These are phyloP conservation scores for Pavo muticus DNA, from an alignment of 2,113 vertebrate species.

Conservation along the genomic window DNA sequence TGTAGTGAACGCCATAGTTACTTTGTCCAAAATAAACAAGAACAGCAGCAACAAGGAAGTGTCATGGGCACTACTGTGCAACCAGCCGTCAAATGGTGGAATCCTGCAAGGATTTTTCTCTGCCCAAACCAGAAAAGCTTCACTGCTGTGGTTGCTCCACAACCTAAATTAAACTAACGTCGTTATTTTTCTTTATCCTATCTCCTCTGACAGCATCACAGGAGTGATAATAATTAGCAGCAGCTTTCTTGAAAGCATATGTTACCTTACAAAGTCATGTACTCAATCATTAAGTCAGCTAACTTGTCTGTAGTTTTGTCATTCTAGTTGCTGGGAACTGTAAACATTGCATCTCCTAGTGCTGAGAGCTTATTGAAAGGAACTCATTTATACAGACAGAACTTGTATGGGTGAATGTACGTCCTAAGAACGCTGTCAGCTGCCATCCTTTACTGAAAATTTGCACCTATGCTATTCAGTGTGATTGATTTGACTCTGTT, in stretches of 20 bases:
- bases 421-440: not conserved
- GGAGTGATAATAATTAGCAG: not conserved
- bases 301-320: not conserved
- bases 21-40: not conserved
- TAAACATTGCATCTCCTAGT: not conserved
- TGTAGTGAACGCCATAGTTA: not conserved
- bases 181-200: conserved; percentile 12
- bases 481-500: not conserved
- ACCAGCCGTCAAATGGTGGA: not conserved
- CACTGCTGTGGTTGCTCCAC: not conserved
- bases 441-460: not conserved
- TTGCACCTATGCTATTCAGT: not conserved
- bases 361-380: not conserved
- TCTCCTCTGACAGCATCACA: not conserved
- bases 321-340: not conserved
- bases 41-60: not conserved
- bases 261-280: not conserved
- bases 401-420: not conserved
- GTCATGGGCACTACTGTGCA: not conserved
- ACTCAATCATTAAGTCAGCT: not conserved
- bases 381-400: not conserved
- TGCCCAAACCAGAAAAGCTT: not conserved
- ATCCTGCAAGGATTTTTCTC: not conserved
- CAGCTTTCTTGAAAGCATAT: not conserved
- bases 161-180: not conserved